Percentiles rank a stretch among this genome's conserved stretches.
Conservation (phyloP, 1,140 invertebrate species). For the Cardiocondyla obscurior region DNA sequence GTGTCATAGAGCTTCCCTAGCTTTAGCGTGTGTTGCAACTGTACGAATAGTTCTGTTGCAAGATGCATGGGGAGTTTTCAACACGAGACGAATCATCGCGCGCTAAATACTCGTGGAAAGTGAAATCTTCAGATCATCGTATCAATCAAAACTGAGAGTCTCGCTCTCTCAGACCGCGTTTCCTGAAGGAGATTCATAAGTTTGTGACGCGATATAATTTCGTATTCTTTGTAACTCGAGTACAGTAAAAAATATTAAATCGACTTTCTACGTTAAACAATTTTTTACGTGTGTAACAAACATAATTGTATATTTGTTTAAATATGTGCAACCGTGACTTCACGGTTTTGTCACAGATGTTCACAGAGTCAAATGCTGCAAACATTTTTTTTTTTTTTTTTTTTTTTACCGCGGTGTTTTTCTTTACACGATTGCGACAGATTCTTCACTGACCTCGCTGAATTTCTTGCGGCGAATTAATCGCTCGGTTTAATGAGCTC, state of each 20-base stretch:
- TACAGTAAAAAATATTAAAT: too few species aligned
- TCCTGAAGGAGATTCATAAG: background rate
- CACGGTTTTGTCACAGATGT: background rate
- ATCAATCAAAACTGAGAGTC: conserved; percentile 18
- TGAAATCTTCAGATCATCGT: conserved; percentile 51
- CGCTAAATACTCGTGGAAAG: conserved; percentile 43
- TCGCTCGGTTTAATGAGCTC: background rate
- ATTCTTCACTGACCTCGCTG: background rate
- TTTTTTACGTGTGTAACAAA: too few species aligned
- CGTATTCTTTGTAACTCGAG: too few species aligned
- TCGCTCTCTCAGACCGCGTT: background rate
- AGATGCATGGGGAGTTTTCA: background rate
- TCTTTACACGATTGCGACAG: background rate
- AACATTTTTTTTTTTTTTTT: too few species aligned
- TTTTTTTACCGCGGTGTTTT: background rate
- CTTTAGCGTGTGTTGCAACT: conserved; percentile 4
- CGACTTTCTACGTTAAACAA: too few species aligned
- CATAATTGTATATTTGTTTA: too few species aligned
- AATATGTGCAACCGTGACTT: too few species aligned
- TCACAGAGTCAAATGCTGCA: background rate
- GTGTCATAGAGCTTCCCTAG: conserved; percentile 14
- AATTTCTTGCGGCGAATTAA: background rate
- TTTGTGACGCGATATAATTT: background rate
- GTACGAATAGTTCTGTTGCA: conserved; percentile 27
- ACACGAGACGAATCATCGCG: conserved; percentile 14